Evolutionary conservation across 1,140 invertebrate genomes (phyloP).

Genomic region (Gryllus bimaculatus): DNA sequence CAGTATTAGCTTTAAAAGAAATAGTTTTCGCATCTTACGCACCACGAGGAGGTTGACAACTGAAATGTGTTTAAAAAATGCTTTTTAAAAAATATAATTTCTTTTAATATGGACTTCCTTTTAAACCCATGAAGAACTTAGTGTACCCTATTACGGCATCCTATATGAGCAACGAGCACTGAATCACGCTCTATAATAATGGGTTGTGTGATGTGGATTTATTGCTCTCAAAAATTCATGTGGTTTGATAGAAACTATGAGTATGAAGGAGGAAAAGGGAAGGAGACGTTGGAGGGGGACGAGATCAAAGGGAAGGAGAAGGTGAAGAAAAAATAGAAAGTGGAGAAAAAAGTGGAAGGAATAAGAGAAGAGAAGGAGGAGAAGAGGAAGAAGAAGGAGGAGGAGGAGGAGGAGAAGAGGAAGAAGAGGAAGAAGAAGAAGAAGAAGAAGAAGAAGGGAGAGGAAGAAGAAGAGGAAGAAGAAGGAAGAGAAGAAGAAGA

Average conservation of each 20-base stretch:
- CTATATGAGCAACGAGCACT: too few species aligned
- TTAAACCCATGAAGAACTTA: too few species aligned
- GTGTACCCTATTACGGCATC: too few species aligned
- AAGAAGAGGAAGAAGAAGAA: background rate
- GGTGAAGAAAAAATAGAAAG: background rate
- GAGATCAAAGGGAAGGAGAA: background rate
- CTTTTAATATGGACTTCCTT: too few species aligned
- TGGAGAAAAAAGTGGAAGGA: background rate
- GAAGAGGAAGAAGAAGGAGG: background rate
- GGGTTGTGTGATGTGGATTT: too few species aligned
- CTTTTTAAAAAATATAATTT: too few species aligned
- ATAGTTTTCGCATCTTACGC: too few species aligned
- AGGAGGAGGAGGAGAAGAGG: background rate
- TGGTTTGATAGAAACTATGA: background rate
- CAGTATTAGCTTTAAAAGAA: too few species aligned
- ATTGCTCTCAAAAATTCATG: too few species aligned
- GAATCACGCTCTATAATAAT: too few species aligned
- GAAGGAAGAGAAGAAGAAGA: background rate
- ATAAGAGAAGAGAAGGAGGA: constrained; percentile 8
- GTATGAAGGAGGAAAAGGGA: background rate
- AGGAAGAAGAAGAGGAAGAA: background rate
- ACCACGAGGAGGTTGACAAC: too few species aligned
- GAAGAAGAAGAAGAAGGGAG: background rate
- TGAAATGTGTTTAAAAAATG: too few species aligned
- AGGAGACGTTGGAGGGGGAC: background rate